phyloP scores from a whole-genome alignment of 2,797 vertebrate genomes.

The Sus cebifrons region DNA sequence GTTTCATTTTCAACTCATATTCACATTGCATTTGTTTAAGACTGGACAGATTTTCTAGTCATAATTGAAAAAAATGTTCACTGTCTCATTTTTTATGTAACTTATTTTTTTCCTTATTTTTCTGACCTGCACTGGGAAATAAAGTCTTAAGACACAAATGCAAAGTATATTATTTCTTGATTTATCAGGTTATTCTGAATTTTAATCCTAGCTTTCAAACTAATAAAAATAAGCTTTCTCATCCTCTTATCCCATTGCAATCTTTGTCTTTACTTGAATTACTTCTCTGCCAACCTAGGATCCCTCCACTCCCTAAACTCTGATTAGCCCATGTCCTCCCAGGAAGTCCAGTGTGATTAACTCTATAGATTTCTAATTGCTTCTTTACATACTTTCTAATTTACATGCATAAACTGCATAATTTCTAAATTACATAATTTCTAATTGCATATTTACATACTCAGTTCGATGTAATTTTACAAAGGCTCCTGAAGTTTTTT shows the following conservation, averaged over 20 bases:
- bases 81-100: constrained; percentile 44
- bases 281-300: constrained; percentile 2
- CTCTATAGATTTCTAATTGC: constrained; percentile 56
- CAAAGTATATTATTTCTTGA: constrained; percentile 62
- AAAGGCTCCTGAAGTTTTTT: constrained; percentile 55
- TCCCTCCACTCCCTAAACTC: constrained; percentile 42
- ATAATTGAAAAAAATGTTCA: constrained; percentile 11
- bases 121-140: constrained; percentile 34
- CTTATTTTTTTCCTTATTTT: constrained; percentile 32
- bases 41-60: not conserved
- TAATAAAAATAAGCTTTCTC: constrained; percentile 35
- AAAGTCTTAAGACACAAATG: constrained; percentile 60
- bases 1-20: constrained; percentile 48
- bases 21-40: constrained; percentile 53
- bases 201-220: constrained; percentile 52
- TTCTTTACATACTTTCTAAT: constrained; percentile 52
- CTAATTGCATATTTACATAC: constrained; percentile 44
- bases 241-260: constrained; percentile 22
- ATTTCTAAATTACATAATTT: no score
- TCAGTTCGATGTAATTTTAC: constrained; percentile 67
- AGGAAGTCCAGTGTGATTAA: constrained; percentile 33
- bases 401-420: no score
- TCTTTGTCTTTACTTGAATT: constrained; percentile 56
- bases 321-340: constrained; percentile 58
- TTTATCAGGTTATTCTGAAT: constrained; percentile 53